Evolutionary conservation across 2,888 invertebrate species (phyloP).

Genomic region (Phortica magna): DNA sequence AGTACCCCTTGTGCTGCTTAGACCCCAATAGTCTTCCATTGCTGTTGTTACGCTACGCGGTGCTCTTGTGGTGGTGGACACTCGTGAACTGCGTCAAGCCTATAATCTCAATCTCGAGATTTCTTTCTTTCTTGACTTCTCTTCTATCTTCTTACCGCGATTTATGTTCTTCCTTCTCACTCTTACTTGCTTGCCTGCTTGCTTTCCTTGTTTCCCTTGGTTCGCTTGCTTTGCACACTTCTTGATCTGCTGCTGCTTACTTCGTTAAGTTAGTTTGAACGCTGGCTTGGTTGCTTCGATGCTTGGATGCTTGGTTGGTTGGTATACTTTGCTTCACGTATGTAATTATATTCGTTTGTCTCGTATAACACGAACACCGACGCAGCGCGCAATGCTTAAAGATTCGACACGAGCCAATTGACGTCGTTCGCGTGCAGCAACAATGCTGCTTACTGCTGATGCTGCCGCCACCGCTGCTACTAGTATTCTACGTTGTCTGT

Average conservation of each 20-base stretch:
- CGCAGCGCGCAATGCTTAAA: no score
- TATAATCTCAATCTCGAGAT: constrained; percentile 65
- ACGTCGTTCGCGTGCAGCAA: no score
- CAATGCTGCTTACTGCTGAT: constrained; percentile 4
- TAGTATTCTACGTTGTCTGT: constrained; percentile 25
- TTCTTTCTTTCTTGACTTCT: constrained; percentile 14
- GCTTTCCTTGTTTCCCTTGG: neutral
- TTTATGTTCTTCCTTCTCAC: neutral
- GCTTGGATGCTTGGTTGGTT: no score
- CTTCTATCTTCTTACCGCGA: neutral
- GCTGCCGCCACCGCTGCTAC: neutral
- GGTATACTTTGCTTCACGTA: no score
- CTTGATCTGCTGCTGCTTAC: neutral
- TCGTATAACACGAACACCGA: no score
- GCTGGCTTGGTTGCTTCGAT: no score
- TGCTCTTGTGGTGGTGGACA: constrained; percentile 73
- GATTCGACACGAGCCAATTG: no score
- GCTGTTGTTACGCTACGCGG: constrained; percentile 61
- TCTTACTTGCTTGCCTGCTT: neutral
- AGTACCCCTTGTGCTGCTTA: constrained; percentile 78
- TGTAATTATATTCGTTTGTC: no score
- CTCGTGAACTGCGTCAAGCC: constrained; percentile 72
- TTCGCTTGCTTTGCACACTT: neutral
- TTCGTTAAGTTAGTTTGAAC: no score
- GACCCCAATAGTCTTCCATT: constrained; percentile 77